A percentile compares a stretch with the other conserved stretches of the same genome.
These are phyloP conservation scores for Samia ricini DNA, from an alignment of 1,140 invertebrate genomes.

Conservation along the genomic window DNA sequence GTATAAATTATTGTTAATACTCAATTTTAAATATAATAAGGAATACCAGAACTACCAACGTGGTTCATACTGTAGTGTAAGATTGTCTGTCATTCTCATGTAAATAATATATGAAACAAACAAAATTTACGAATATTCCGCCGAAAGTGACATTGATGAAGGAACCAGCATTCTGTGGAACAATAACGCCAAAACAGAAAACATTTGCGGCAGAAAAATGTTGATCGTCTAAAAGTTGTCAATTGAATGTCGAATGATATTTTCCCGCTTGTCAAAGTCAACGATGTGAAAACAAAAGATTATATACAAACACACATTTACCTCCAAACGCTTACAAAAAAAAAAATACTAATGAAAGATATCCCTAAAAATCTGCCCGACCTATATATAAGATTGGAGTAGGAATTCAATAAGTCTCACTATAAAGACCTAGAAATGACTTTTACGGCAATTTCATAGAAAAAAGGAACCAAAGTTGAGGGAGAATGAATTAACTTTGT, in stretches of 20 bases:
- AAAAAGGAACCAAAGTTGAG: no score
- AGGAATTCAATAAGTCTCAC: no score
- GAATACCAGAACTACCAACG: no score
- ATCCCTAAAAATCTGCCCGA: no score
- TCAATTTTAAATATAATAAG: no score
- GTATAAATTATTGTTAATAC: no score
- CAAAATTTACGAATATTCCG: background rate
- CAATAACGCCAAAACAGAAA: constrained; percentile 10
- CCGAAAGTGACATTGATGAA: constrained; percentile 2
- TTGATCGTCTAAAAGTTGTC: constrained; percentile 10
- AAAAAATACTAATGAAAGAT: background rate
- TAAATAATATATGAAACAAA: background rate
- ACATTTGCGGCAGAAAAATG: constrained; percentile 7
- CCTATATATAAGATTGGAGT: no score
- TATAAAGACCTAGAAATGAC: no score
- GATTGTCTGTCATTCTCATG: background rate
- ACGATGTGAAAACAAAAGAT: constrained; percentile 11
- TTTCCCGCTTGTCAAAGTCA: constrained; percentile 4
- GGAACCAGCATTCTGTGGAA: background rate
- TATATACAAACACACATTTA: constrained; percentile 6
- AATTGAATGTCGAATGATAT: constrained; percentile 9
- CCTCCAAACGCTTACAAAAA: background rate
- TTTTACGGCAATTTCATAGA: no score
- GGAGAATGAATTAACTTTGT: no score
- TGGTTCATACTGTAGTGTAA: no score